Evolutionary conservation across 2,113 vertebrate genomes (phyloP), one percentile per base, ranked within the genome.

Genomic region (Gallinago media): DNA sequence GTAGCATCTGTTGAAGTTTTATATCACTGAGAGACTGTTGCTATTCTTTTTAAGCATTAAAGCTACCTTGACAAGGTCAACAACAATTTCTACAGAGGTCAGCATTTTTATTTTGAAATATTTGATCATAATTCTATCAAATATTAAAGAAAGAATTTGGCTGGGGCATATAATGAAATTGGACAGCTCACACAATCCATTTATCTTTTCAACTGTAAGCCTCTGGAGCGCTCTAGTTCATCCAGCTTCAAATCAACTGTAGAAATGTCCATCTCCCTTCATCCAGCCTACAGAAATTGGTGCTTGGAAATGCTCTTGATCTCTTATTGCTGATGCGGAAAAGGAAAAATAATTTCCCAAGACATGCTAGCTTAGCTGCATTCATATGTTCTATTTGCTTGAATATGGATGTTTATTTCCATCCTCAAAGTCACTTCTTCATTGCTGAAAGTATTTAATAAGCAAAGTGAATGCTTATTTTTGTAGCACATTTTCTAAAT

Each of bases 101-200:
- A 96, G 94, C 94, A 75, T 94, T 96, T 96, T 96, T 95, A 94
- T 91, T 94, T 92, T 94, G 91, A 97, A 96, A 95, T 96, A 94
- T 95, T 80, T 96, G 92, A 94, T 96, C 91, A 95, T 96, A 96
- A 96, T 95, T 97, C 97, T 93, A 94, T 94, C 86, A 96, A 96
- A 94, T 70, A 75, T 93, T 96, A 96, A 92, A 96, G 88, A 95
- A 91, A 91, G 94, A 76, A 83, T 96, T 96, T 96, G 87, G 93
- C 91, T 67, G 4, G 82, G 93, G 77, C 89, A 91, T 59, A 34
- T 96, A 96, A 97, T 96, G 94, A 94, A 96, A 95, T 91, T 90
- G 95, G 94, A 95, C 92, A 96, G 92, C 93, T 97, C 94, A 84
- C 81, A 94, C 91, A 95, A 95, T 88, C 92, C 96, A 97, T 96